Evolutionary conservation across 2,888 invertebrate genomes (phyloP), one percentile per base, ranked within the genome.

Genomic region (Synanthedon andrenaeformis): DNA sequence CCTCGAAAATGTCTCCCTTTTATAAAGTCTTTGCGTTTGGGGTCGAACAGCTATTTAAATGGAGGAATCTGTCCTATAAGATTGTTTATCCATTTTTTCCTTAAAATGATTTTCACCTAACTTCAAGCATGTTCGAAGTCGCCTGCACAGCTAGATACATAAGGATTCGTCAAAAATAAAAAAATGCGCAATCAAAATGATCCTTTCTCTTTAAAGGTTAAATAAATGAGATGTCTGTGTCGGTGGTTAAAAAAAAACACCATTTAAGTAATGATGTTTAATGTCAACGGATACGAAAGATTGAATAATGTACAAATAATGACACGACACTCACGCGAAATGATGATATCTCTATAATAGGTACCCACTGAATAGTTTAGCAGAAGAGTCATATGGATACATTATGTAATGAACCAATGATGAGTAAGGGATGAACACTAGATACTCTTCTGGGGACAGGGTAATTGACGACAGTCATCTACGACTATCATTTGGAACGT

Each of bases 281-380:
- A 55, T 55, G 49, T 23, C 52, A 23, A 14, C 14, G 45, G 45
- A 45, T 14, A 6, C 14, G 45, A 45, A 45, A 45, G 14, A 6
- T n/a, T 14, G 45, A 52, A 57, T 57, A 56, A 59, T 59, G 57
- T 53, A 56, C 56, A 59, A 56, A 59, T 59, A 57, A 59, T 59
- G 52, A 57, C 50, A 28, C 52, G 12, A 41, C 49, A 48, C 13
- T 52, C 49, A 23, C n/a, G 42, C 49, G 23, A 12, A 14, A 45
- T 45, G 45, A 45, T 45, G 45, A 13, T 45, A 45, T 45, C 45
- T 45, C 8, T 35, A 35, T 35, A 35, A 35, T 35, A 6, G 35
- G 35, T 10, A 35, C 35, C 35, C 10, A 35, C 35, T 8, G 35
- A 35, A 35, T 3, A 35, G 35, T 8, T 35, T 35, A 35, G 10